Base-by-base conservation (phyloP, 2,113 vertebrate species). In the Empidonax traillii region DNA sequence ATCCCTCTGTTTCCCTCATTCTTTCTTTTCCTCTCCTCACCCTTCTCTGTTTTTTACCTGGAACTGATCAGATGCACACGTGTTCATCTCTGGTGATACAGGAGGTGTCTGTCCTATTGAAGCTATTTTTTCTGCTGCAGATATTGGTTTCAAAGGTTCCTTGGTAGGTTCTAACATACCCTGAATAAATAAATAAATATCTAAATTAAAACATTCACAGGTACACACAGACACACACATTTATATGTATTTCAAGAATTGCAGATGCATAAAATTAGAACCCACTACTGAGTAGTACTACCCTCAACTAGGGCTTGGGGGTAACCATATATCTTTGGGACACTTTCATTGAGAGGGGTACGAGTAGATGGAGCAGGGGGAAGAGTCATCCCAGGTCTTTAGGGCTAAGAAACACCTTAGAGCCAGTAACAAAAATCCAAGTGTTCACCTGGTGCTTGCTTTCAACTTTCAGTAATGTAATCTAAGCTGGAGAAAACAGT, bases 81-180 rank as follows among this genome's bases (percentile, higher is more conserved):
- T 94, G 79, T 62, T 98, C 95, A 98, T 98, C 96, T 98, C 98
- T 95, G 96, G 97, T 89, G 98, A 98, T 75, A 97, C 94, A 87
- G 98, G 96, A 90, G 98, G 97, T 87, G 97, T 97, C 97, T 99
- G 99, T 89, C 98, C 98, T 93, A 99, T 98, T 71, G 99, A 99
- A 90, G 99, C 98, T 59, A 99, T 98, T 98, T 98, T 98, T 97
- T 98, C 98, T 94, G 98, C 98, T 97, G 98, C 98, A 97, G 98
- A 98, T 56, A 98, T 94, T 79, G 99, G 98, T 97, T 99, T 98
- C 93, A 98, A 83, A 92, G 98, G 97, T 96, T 99, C 99, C 99
- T 99, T 99, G 96, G 98, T 99, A 91, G 99, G 98, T 86, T 99
- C 99, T 96, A 99, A 98, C 98, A 99, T 98, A 96, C 98, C 99